A percentile compares a stretch with the other conserved stretches of the same genome.
phyloP scores from a whole-genome alignment of 2,113 vertebrate genomes.

The Phalacrocorax pelagicus region DNA sequence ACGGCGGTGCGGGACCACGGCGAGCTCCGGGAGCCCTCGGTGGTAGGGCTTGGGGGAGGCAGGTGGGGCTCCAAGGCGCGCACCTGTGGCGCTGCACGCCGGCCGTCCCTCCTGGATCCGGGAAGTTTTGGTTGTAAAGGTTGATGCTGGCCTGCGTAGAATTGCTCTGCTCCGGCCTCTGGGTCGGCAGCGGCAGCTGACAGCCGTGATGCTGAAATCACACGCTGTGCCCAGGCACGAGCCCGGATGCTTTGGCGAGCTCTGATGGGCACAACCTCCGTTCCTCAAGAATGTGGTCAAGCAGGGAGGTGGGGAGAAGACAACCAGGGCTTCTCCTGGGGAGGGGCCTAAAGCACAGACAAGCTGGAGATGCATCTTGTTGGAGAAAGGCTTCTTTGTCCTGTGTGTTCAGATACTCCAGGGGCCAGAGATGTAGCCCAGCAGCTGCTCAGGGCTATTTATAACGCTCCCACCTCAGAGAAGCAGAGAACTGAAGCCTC shows the following conservation, averaged over 20 bases:
- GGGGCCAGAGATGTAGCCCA: neutral
- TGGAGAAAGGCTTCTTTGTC: neutral
- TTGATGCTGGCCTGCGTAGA: fast-evolving
- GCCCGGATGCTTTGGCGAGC: neutral
- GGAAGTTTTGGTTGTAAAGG: neutral
- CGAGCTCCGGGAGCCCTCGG: fast-evolving
- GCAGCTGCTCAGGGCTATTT: neutral
- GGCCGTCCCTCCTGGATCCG: fast-evolving
- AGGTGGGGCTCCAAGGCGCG: neutral
- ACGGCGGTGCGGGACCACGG: neutral
- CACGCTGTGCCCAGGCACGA: neutral
- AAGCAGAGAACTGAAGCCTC: neutral
- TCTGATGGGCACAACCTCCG: neutral
- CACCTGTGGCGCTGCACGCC: neutral
- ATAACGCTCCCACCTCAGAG: neutral
- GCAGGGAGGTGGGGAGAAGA: neutral
- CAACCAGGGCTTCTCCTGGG: neutral
- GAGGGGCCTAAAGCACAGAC: neutral
- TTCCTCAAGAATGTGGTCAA: neutral
- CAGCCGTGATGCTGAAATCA: neutral
- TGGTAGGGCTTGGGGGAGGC: neutral
- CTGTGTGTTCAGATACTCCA: neutral
- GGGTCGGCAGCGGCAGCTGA: fast-evolving
- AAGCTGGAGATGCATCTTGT: neutral
- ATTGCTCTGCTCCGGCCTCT: neutral